Base-by-base conservation (phyloP, 2,797 vertebrate species). In the Myripristis jacobus region DNA sequence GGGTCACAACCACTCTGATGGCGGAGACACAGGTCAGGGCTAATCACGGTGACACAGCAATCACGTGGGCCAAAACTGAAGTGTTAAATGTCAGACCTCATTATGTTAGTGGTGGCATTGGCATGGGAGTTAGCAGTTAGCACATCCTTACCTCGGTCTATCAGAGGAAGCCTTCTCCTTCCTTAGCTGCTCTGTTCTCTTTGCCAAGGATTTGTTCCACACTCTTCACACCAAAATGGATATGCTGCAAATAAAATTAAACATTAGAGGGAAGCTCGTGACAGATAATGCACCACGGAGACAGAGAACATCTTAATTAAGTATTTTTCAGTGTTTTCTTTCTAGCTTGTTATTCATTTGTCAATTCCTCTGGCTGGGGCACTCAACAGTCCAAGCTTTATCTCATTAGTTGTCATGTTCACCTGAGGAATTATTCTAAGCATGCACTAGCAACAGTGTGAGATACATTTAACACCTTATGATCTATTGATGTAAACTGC, bases 21-120 rank as follows among this genome's bases (percentile, higher is more conserved):
- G 63, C 36, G 38, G 27, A 68, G 68, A 83, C 62, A 43, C 70
- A 81, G 88, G 86, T 88, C 87, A 72, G 55, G 82, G 82, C 82
- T 92, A 92, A 93, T 93, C 84, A 86, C 81, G 82, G 78, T 31
- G 77, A 79, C 73, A 77, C 68, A 59, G 70, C 80, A 79, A 86
- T 87, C 78, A 76, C 61, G 82, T 81, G 77, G 66, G 72, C 58
- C 43, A 29, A 70, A 65, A 63, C 73, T 61, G 47, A 53, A 80
- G 70, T 54, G 74, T 55, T 84, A 84, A 82, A 91, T 87, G 88
- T 85, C 86, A 87, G 73, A 44, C 31, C 83, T 92, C 76, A 82
- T 93, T 90, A 90, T 65, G 65, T 64, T 64, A 47, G 56, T 61
- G 31, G 38, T 66, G 70, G 81, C 75, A 72, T 24, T 27, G 25